A percentile compares a stretch with the other conserved stretches of the same genome.
These are phyloP conservation scores for Galbula dea DNA, from an alignment of 2,113 vertebrate species.

Conservation along the genomic window DNA sequence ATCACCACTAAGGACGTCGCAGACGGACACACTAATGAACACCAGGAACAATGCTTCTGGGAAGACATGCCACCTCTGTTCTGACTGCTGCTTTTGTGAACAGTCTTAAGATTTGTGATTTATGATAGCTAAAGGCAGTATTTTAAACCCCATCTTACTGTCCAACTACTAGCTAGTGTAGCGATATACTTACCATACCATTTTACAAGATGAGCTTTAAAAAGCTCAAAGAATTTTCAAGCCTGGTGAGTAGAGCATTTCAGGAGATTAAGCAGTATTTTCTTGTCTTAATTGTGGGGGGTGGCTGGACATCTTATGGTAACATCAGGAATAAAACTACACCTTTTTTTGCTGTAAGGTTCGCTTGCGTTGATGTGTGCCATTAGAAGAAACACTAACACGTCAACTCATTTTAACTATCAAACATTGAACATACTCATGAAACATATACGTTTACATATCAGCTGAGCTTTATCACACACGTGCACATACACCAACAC, in stretches of 20 bases:
- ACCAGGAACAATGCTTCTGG: not conserved
- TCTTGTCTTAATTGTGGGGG: constrained; percentile 1
- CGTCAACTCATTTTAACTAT: not conserved
- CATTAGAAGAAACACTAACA: constrained; percentile 20
- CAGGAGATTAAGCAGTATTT: not conserved
- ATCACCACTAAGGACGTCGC: not conserved
- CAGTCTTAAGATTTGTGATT: not conserved
- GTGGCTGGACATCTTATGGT: not conserved
- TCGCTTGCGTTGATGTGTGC: not conserved
- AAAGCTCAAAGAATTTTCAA: not conserved
- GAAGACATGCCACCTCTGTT: not conserved
- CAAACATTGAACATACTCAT: not conserved
- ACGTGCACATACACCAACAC: not conserved
- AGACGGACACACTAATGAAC: fast-evolving
- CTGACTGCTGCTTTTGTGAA: not conserved
- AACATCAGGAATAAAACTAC: constrained; percentile 24
- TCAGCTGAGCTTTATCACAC: constrained; percentile 5
- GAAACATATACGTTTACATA: not conserved
- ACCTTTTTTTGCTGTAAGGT: not conserved
- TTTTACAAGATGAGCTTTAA: not conserved
- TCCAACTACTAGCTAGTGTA: not conserved
- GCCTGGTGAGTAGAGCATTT: not conserved
- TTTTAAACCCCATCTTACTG: not conserved
- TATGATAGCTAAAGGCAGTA: not conserved
- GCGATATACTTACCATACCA: constrained; percentile 46